Percentiles rank a stretch among this genome's conserved stretches.
These are phyloP conservation scores for Procambarus virginalis DNA, from an alignment of 1,140 invertebrate species.

Conservation along the genomic window DNA sequence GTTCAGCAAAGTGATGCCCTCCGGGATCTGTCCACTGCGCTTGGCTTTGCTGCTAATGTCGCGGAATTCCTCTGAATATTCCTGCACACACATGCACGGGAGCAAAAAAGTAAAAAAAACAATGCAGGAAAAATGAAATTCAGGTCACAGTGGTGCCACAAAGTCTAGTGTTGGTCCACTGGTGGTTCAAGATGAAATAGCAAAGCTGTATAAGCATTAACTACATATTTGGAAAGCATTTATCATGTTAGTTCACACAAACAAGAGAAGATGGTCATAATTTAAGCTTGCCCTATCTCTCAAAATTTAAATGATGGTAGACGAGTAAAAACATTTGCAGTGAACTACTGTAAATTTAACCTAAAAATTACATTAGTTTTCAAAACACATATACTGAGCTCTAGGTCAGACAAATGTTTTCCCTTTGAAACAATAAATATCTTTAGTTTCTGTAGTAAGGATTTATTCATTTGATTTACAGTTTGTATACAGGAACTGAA, in stretches of 20 bases:
- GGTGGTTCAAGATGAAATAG: conserved; percentile 20
- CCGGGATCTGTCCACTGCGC: conserved; percentile 87
- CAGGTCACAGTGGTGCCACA: conserved; percentile 25
- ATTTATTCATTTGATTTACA: too few relatives aligned
- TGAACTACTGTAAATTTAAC: too few relatives aligned
- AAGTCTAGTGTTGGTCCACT: conserved; percentile 23
- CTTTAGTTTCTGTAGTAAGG: too few relatives aligned
- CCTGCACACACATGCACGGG: conserved; percentile 78
- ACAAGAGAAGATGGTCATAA: neutral
- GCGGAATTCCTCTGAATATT: conserved; percentile 96
- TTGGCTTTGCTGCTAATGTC: conserved; percentile 90
- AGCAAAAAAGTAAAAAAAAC: conserved; percentile 20
- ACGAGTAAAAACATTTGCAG: too few relatives aligned
- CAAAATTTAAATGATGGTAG: neutral
- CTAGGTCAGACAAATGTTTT: too few relatives aligned
- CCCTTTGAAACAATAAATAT: too few relatives aligned
- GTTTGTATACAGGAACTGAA: too few relatives aligned
- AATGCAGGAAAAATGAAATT: conserved; percentile 24
- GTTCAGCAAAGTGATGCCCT: conserved; percentile 96
- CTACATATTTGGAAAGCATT: conserved; percentile 37
- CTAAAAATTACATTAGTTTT: too few relatives aligned
- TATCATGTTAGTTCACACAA: conserved; percentile 47
- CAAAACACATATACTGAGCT: too few relatives aligned
- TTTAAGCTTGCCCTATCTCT: conserved; percentile 37
- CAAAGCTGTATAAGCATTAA: conserved; percentile 52